Evolutionary conservation across 1,140 invertebrate species (phyloP).

Genomic region (Gerris buenoi): DNA sequence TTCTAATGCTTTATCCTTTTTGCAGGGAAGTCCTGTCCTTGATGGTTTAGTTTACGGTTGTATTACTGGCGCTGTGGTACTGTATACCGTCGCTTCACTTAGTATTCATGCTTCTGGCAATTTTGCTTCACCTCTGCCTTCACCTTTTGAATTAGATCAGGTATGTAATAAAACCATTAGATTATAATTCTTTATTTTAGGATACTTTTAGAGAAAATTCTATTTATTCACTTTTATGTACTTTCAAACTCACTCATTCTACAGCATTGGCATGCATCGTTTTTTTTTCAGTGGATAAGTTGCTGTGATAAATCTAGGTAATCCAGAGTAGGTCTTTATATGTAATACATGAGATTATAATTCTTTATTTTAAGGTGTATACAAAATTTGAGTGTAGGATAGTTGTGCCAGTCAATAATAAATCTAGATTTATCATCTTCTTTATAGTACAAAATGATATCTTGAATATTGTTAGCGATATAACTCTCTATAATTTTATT

Average conservation of each 20-base stretch:
- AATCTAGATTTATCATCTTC: no score
- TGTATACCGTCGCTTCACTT: neutral
- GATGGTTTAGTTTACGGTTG: neutral
- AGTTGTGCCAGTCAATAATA: no score
- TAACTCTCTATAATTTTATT: no score
- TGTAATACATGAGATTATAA: no score
- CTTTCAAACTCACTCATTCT: neutral
- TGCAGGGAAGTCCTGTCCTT: neutral
- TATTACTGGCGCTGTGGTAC: neutral
- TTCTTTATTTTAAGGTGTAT: no score
- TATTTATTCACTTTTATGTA: neutral
- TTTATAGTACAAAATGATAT: no score
- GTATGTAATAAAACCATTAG: neutral
- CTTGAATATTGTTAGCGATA: no score
- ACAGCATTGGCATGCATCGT: neutral
- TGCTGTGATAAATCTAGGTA: neutral
- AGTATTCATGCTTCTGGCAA: neutral
- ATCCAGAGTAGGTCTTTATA: neutral
- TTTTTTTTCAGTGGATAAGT: neutral
- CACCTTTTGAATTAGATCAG: neutral
- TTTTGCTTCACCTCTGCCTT: neutral
- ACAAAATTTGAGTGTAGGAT: no score
- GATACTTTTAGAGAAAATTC: neutral
- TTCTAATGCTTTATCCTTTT: neutral
- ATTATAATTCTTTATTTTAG: no score